Percentiles rank a stretch among this genome's conserved stretches.
Evolutionary conservation across 2,797 vertebrate genomes (phyloP).

Genomic region (Gambusia yucatana): DNA sequence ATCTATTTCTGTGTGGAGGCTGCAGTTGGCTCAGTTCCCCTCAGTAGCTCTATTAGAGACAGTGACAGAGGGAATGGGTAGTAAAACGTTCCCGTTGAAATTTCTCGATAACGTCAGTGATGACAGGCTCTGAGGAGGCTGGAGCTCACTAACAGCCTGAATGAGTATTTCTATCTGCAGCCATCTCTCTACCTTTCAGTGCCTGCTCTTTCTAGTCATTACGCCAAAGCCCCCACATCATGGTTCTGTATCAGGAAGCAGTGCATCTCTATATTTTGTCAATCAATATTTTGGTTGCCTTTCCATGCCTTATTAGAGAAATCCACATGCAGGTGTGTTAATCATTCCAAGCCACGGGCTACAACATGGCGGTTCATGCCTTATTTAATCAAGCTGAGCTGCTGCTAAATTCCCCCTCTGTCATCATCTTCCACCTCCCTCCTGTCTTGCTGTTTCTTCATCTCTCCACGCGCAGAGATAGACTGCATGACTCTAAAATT

Average conservation of each 20-base stretch:
- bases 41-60: constrained; percentile 3
- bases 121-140: constrained; percentile 44
- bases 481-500: constrained; percentile 58
- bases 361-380: constrained; percentile 46
- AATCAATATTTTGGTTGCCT: constrained; percentile 19
- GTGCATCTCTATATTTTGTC: constrained; percentile 17
- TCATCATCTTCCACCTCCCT: constrained; percentile 29
- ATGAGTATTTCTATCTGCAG: constrained; percentile 54
- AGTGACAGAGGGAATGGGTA: constrained; percentile 6
- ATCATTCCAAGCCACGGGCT: constrained; percentile 11
- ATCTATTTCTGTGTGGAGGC: constrained; percentile 2
- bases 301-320: constrained; percentile 11
- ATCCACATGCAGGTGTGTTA: constrained; percentile 24
- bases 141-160: constrained; percentile 25
- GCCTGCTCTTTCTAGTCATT: constrained; percentile 46
- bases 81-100: constrained; percentile 31
- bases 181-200: constrained; percentile 42
- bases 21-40: constrained; percentile 14
- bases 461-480: background rate
- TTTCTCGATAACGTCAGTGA: constrained; percentile 52
- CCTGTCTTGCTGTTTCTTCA: constrained; percentile 16
- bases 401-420: constrained; percentile 28
- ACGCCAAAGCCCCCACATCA: constrained; percentile 36
- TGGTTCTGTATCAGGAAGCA: constrained; percentile 11
- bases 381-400: constrained; percentile 55